Base-by-base conservation (phyloP, 2,797 vertebrate genomes). In the Eulemur rubriventer region DNA sequence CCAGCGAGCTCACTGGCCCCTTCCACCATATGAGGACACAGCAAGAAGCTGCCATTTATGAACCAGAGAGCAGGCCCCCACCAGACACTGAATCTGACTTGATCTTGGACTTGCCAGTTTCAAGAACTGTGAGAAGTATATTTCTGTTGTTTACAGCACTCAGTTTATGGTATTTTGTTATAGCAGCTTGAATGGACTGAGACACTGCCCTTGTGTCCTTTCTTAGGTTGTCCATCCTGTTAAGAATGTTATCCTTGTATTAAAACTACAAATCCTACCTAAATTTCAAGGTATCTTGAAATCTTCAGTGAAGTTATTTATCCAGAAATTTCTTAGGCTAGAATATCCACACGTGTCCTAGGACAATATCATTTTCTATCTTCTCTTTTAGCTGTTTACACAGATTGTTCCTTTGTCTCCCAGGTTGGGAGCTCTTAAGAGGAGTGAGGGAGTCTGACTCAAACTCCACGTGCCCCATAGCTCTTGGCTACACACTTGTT, bases 271-370 rank as follows among this genome's bases (percentile, higher is more conserved):
- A 91, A 79, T 82, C 22, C 13, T 67, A 35, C n/a, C 59, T 93
- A 75, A 79, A 76, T 76, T 91, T 94, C 61, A 67, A 94, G 35
- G 11, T 57, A 59, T 38, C 76, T 70, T 73, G 38, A 94, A 96
- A 80, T 78, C 11, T 87, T 94, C 43, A 63, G 12, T 41, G 73
- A 63, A 63, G 57, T n/a, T 72, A 72, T 90, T 90, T 92, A 69
- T 33, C 59, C 2, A 78, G 55, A 95, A 79, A 75, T 82, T 83
- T 30, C 2, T 63, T 46, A 94, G 28, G 20, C 28, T 50, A 93
- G 63, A 95, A 38, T n/a, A 80, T 79, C n/a, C 52, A 20, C 8
- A 84, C 0, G 3, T 46, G 20, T 50, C 46, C 82, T 75, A 33
- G 46, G 38, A 33, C 41, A 95, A 30, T 11, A 65, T 0, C 48